These are phyloP conservation scores for Tiliacea aurago DNA, from an alignment of 2,888 invertebrate species.

Conservation along the genomic window DNA sequence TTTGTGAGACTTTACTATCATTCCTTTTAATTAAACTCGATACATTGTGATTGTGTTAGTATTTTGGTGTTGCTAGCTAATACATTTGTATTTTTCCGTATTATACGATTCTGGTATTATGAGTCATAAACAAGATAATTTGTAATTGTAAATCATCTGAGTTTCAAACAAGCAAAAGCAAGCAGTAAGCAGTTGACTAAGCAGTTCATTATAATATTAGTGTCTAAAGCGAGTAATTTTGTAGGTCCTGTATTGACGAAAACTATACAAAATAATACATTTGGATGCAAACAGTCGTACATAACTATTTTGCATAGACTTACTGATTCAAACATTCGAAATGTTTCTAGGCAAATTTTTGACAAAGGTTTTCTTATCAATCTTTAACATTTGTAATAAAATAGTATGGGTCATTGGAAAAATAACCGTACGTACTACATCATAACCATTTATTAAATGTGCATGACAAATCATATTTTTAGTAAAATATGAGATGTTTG, in stretches of 20 bases:
- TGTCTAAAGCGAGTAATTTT: neutral
- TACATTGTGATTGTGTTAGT: slow-evolving; percentile 26
- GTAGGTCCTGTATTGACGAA: neutral
- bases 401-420: neutral
- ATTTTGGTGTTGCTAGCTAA: slow-evolving; percentile 21
- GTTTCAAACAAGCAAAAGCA: too few species aligned
- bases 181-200: neutral
- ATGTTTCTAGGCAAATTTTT: slow-evolving; percentile 2
- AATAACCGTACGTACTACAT: slow-evolving; percentile 10
- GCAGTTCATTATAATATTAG: neutral
- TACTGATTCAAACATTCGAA: neutral
- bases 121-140: neutral
- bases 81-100: neutral
- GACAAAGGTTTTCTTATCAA: neutral
- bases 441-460: slow-evolving; percentile 6
- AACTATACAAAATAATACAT: neutral
- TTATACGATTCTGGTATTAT: neutral
- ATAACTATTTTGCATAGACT: neutral
- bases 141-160: slow-evolving; percentile 11
- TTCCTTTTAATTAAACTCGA: slow-evolving; percentile 1
- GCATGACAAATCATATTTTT: slow-evolving; percentile 3
- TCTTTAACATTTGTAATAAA: neutral
- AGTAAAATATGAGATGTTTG: slow-evolving; percentile 43
- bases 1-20: slow-evolving; percentile 18
- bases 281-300: neutral